A percentile compares a stretch with the other conserved stretches of the same genome.
Evolutionary conservation across 2,888 invertebrate genomes (phyloP).

Genomic region (Caenorhabditis afra): DNA sequence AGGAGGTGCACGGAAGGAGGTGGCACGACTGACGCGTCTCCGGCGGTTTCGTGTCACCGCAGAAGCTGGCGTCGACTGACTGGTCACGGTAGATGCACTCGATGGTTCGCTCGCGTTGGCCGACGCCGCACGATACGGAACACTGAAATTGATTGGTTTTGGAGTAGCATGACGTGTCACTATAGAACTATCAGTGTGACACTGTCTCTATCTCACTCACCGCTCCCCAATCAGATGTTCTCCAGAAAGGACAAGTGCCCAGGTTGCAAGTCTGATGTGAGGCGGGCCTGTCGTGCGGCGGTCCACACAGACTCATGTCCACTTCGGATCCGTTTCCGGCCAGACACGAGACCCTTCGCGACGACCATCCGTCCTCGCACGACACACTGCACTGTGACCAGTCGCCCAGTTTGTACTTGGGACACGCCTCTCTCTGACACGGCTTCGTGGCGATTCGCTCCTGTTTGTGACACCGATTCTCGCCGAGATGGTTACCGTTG

Average conservation of each 20-base stretch:
- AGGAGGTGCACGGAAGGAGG: slow-evolving; percentile 73
- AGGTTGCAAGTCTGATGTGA: slow-evolving; percentile 81
- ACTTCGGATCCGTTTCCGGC: slow-evolving; percentile 71
- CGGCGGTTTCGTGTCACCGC: slow-evolving; percentile 69
- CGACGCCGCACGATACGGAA: slow-evolving; percentile 79
- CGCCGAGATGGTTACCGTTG: slow-evolving; percentile 44
- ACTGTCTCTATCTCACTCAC: slow-evolving; percentile 79
- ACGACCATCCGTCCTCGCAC: slow-evolving; percentile 79
- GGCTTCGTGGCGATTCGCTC: slow-evolving; percentile 76
- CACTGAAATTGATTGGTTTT: slow-evolving; percentile 65
- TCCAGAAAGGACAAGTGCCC: slow-evolving; percentile 82
- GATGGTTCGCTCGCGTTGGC: slow-evolving; percentile 71
- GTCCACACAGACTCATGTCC: slow-evolving; percentile 66
- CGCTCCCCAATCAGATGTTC: slow-evolving; percentile 81
- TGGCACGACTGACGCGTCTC: slow-evolving; percentile 66
- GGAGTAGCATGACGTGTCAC: not conserved
- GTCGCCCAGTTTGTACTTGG: slow-evolving; percentile 81
- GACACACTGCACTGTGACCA: slow-evolving; percentile 78
- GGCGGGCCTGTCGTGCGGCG: slow-evolving; percentile 63
- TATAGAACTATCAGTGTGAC: too few species aligned
- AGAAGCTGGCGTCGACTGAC: slow-evolving; percentile 77
- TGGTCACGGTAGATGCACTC: slow-evolving; percentile 79
- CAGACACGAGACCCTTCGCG: slow-evolving; percentile 76
- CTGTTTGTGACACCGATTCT: slow-evolving; percentile 70
- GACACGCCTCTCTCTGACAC: slow-evolving; percentile 81